These are phyloP conservation scores for Epinephelus lanceolatus DNA, from an alignment of 2,113 vertebrate species.

Conservation along the genomic window DNA sequence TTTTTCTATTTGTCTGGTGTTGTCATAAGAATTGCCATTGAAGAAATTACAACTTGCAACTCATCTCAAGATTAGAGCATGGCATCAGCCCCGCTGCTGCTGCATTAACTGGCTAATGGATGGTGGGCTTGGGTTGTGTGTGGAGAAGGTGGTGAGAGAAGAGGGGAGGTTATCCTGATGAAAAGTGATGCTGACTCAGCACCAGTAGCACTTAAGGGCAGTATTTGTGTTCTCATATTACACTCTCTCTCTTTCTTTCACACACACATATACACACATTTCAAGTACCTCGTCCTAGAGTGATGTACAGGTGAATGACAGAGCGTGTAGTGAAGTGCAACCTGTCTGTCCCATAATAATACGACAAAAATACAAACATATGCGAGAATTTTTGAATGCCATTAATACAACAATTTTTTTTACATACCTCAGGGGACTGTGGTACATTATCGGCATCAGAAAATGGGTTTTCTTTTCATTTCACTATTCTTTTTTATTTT, in stretches of 20 bases:
- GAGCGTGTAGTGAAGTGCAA: background rate
- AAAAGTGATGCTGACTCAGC: conserved; percentile 56
- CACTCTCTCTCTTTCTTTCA: background rate
- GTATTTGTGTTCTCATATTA: conserved; percentile 22
- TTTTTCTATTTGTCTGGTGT: background rate
- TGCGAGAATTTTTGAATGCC: too few species aligned
- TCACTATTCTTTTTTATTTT: too few species aligned
- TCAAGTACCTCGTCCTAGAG: background rate
- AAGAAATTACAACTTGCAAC: conserved; percentile 27
- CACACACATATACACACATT: background rate
- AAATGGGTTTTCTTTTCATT: too few species aligned
- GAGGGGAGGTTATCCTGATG: conserved; percentile 23
- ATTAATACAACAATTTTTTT: too few species aligned
- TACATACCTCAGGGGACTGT: too few species aligned
- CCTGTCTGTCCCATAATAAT: background rate
- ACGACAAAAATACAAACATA: background rate
- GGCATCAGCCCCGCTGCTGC: conserved; percentile 45
- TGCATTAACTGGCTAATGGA: conserved; percentile 55
- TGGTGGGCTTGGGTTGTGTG: conserved; percentile 16
- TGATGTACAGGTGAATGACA: background rate
- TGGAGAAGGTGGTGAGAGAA: background rate
- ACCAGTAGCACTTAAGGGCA: conserved; percentile 16
- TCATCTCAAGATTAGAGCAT: conserved; percentile 50
- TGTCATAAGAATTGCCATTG: background rate
- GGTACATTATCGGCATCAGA: too few species aligned